These are phyloP conservation scores for Oncorhynchus mykiss DNA, from an alignment of 2,113 vertebrate genomes.

Conservation along the genomic window DNA sequence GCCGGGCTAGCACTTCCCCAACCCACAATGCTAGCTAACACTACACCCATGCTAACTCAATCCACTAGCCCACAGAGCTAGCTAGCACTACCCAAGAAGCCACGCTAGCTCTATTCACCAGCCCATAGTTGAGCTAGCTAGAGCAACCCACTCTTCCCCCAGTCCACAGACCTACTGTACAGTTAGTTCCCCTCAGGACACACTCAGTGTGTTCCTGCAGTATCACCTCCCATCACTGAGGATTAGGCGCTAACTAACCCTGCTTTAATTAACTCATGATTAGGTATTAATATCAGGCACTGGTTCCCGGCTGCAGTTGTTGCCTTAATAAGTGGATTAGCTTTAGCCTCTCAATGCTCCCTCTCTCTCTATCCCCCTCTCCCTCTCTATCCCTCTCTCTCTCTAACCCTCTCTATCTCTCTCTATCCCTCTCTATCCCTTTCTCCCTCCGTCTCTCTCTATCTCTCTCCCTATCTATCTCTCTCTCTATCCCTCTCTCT, in stretches of 20 bases:
- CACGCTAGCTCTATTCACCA: slow-evolving; percentile 3
- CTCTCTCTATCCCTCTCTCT: too few species aligned
- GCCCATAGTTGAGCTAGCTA: too few species aligned
- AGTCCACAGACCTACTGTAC: not conserved
- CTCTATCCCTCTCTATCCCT: not conserved
- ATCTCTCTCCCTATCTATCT: not conserved
- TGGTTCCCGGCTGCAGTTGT: slow-evolving; percentile 65
- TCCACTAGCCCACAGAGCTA: slow-evolving; percentile 12
- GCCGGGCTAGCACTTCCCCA: not conserved
- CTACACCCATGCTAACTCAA: slow-evolving; percentile 10
- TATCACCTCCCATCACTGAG: slow-evolving; percentile 57
- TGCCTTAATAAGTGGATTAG: slow-evolving; percentile 77
- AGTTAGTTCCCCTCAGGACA: slow-evolving; percentile 46
- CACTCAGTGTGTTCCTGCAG: slow-evolving; percentile 35
- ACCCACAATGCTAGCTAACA: slow-evolving; percentile 31
- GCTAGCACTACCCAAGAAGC: slow-evolving; percentile 2
- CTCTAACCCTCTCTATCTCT: not conserved
- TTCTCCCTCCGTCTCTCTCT: not conserved
- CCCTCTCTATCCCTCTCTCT: slow-evolving; percentile 4
- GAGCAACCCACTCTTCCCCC: not conserved
- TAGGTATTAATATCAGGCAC: slow-evolving; percentile 72
- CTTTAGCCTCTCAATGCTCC: slow-evolving; percentile 58
- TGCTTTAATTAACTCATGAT: slow-evolving; percentile 74
- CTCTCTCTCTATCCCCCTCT: slow-evolving; percentile 28
- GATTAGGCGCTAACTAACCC: slow-evolving; percentile 69